Conservation (phyloP, 2,113 vertebrate species). For the Serranochromis macrocephalus region DNA sequence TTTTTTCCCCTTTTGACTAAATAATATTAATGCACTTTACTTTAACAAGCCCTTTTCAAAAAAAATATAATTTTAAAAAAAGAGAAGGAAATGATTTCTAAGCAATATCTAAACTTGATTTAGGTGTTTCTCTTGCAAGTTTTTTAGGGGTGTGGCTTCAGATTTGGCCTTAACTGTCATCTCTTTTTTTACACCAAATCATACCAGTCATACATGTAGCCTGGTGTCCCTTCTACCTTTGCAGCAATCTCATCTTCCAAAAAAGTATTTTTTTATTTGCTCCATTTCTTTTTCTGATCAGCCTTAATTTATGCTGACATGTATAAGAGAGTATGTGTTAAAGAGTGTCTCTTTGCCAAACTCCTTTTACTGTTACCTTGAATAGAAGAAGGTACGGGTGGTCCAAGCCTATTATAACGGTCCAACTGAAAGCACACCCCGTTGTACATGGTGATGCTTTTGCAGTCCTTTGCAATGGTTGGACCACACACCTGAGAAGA, state of each 20-base stretch:
- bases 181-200: neutral
- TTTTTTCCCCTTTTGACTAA: rapidly evolving
- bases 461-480: neutral
- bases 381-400: neutral
- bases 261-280: neutral
- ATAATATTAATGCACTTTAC: neutral
- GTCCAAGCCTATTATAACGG: neutral
- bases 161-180: neutral
- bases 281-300: neutral
- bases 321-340: neutral
- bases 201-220: neutral
- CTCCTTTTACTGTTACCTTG: neutral
- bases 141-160: neutral
- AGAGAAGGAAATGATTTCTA: neutral
- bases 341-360: neutral
- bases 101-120: neutral
- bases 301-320: neutral
- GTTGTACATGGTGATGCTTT: neutral
- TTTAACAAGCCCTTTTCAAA: neutral
- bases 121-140: neutral
- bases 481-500: slow-evolving; percentile 46
- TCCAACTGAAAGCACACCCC: neutral
- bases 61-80: neutral
- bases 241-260: neutral
- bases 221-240: neutral